Evolutionary conservation across 2,113 vertebrate species (phyloP), one percentile per base, ranked within the genome.

Genomic region (Sorex araneus): DNA sequence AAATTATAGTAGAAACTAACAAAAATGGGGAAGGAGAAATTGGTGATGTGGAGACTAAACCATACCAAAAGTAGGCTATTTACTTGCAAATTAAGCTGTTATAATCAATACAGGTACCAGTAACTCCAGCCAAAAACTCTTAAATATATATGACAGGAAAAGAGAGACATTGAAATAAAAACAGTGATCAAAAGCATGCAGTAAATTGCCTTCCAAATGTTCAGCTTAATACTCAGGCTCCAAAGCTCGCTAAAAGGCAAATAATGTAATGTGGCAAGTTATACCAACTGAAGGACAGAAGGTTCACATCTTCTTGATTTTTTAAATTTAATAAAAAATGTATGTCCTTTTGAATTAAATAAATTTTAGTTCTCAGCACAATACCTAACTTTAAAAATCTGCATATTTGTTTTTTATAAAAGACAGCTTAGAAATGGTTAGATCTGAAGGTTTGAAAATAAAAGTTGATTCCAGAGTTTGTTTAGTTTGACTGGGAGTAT

Each of bases 151-250:
- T 92, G 75, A 95, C 73, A 96, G 90, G 70, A 96, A 84, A 95
- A 90, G 84, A 96, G 94, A 96, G 94, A 66, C 94, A 89, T 67
- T 25, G 84, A 80, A 86, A 84, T 90, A 93, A 90, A 87, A 73
- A 93, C 25, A 21, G 18, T 67, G 67, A 77, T 30, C n/a, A 54
- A 88, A 91, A 16, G 9, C 36, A 70, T 45, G 25, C 5, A 77
- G 40, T 30, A 54, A 84, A 87, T 69, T 75, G 34, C 40, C 77
- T 73, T 89, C 2, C 47, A 85, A 34, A 74, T 47, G 40, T 1
- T 67, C 43, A 84, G 36, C 5, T 19, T n/a, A 70, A 90, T 88
- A 66, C 78, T 82, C 34, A 71, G 15, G 28, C 85, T 80, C 27
- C 9, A 89, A 93, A 90, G 9, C 40, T 89, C 77, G n/a, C 28